These are phyloP conservation scores for Diphyllodes magnificus DNA, from an alignment of 2,113 vertebrate species.

Conservation along the genomic window DNA sequence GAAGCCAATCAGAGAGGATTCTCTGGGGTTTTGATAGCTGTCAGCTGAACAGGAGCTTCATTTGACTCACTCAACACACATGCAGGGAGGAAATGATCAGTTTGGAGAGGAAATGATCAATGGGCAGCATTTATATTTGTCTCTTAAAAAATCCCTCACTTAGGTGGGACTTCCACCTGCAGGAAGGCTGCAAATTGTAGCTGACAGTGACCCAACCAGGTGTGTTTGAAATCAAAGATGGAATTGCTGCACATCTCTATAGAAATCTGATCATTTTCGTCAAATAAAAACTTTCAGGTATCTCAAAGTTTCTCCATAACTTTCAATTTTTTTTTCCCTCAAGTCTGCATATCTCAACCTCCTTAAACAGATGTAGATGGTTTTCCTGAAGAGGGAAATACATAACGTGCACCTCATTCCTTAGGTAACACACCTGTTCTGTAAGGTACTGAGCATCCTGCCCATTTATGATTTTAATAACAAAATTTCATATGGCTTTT, in stretches of 20 bases:
- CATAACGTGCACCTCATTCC: neutral
- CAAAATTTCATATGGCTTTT: neutral
- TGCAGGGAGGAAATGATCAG: neutral
- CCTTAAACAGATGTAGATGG: neutral
- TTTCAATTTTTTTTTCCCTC: neutral
- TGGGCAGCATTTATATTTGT: neutral
- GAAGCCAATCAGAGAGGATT: neutral
- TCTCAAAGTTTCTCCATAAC: neutral
- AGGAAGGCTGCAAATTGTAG: neutral
- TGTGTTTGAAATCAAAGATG: neutral
- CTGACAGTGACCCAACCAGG: neutral
- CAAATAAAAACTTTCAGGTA: neutral
- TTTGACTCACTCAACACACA: neutral
- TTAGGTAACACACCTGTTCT: neutral
- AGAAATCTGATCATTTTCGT: neutral
- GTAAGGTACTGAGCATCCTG: neutral
- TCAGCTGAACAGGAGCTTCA: neutral
- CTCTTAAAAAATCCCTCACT: neutral
- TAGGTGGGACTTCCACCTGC: neutral
- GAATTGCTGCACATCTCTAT: neutral
- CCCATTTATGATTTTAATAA: neutral
- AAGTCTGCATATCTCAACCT: fast-evolving
- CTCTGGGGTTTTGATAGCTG: neutral
- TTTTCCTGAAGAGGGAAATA: neutral
- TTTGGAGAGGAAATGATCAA: neutral